Evolutionary conservation across 1,140 invertebrate species (phyloP), one percentile per base, ranked within the genome.

Genomic region (Drosophila setifemur): DNA sequence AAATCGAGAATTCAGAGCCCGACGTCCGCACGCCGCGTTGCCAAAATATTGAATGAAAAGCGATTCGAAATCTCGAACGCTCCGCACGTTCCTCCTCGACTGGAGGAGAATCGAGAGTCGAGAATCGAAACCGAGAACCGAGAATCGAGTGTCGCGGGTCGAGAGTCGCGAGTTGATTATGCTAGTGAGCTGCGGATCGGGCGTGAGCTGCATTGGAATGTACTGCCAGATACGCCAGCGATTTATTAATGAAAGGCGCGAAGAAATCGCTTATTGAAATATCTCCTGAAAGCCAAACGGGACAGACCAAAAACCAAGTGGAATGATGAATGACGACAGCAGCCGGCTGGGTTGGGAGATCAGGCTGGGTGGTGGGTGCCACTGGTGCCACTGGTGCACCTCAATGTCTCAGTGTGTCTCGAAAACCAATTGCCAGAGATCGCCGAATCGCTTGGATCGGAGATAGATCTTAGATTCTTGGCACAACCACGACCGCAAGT

Each of bases 1-100:
- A 54, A 48, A 63, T 75, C 64, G 40, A 63, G 60, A 45, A 57
- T 67, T 82, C 69, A 66, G 60, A 57, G 72, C 72, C 57, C 53
- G 69, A 82, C 78, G 73, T 77, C 60, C 73, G 77, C 25, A 72
- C 52, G 53, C 61, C 48, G 61, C 64, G 69, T 83, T 73, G 81
- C 79, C 67, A 81, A 86, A 87, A 75, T 87, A 86, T 86, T 86
- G 81, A 86, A 86, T 86, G 81, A 87, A 71, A 71, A 87, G 55
- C 31, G 73, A 86, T 86, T 81, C 82, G 73, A 76, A 81, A 52
- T 53, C 43, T 40, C 26, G 37, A 44, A 28, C 47, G 70, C 72
- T 87, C 69, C 31, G 68, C 81, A 86, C 81, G 81, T 86, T 69
- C 6, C 33, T n/a, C 25, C 35, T 44, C 44, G 26, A n/a, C n/a